These are phyloP conservation scores for Sterna hirundo DNA, from an alignment of 2,113 vertebrate species.

Conservation along the genomic window DNA sequence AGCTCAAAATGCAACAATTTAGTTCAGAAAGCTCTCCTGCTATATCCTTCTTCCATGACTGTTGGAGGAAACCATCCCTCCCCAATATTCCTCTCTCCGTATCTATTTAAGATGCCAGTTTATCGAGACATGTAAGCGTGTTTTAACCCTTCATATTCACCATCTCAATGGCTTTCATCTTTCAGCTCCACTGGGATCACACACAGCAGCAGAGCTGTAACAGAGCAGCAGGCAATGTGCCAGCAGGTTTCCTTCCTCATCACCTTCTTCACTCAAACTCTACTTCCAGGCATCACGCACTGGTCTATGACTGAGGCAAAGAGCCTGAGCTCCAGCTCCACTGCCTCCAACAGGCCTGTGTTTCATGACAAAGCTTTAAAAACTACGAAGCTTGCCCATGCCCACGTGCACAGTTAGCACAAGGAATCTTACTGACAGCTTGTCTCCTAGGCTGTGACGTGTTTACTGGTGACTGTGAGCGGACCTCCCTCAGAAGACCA, in stretches of 20 bases:
- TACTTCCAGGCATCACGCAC: neutral
- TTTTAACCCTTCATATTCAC: neutral
- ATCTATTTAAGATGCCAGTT: neutral
- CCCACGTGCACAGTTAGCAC: fast-evolving
- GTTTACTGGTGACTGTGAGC: neutral
- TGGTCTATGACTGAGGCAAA: neutral
- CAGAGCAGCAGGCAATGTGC: fast-evolving
- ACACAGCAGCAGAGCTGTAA: neutral
- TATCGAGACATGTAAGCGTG: neutral
- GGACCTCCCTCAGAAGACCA: neutral
- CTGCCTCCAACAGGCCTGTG: neutral
- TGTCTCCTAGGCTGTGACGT: neutral
- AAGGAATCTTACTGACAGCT: neutral
- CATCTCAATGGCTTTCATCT: neutral
- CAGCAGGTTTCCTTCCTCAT: neutral
- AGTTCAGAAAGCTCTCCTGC: neutral
- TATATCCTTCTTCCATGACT: neutral
- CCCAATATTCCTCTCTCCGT: neutral
- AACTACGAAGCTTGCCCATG: neutral
- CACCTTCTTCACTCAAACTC: neutral
- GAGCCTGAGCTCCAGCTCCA: neutral
- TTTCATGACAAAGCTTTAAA: neutral
- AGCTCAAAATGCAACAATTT: neutral
- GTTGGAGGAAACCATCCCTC: neutral
- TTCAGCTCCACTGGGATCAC: neutral